Evolutionary conservation across 2,888 invertebrate species (phyloP).

Genomic region (Taphrorychus bicolor): DNA sequence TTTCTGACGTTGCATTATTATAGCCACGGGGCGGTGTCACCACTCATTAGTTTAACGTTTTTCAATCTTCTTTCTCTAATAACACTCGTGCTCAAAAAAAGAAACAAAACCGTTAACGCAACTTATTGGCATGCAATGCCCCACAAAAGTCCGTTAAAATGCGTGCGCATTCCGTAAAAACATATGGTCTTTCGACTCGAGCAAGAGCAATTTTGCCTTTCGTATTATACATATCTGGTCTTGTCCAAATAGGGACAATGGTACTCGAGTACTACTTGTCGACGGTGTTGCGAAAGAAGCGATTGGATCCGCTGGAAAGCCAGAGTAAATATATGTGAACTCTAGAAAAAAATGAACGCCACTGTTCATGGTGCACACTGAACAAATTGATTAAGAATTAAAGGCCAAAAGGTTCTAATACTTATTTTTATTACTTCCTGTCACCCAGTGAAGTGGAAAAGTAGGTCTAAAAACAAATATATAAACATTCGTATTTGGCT

Average conservation of each 20-base stretch:
- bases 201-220: conserved; percentile 29
- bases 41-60: neutral
- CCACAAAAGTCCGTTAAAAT: conserved; percentile 16
- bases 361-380: neutral
- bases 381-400: neutral
- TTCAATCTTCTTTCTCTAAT: neutral
- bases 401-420: conserved; percentile 15
- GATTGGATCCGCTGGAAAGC: conserved; percentile 10
- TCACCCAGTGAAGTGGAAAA: conserved; percentile 20
- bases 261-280: conserved; percentile 20
- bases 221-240: conserved; percentile 25
- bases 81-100: too few species aligned
- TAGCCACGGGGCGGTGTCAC: too few species aligned
- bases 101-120: conserved; percentile 21
- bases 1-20: neutral
- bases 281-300: conserved; percentile 16
- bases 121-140: conserved; percentile 13
- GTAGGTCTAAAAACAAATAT: conserved; percentile 28
- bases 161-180: conserved; percentile 23
- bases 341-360: neutral
- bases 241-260: conserved; percentile 31
- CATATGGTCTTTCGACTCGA: conserved; percentile 30
- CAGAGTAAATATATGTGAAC: neutral
- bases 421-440: conserved; percentile 32
- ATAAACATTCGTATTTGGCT: conserved; percentile 20